phyloP scores from a whole-genome alignment of 2,888 invertebrate genomes.

The Acleris laterana region DNA sequence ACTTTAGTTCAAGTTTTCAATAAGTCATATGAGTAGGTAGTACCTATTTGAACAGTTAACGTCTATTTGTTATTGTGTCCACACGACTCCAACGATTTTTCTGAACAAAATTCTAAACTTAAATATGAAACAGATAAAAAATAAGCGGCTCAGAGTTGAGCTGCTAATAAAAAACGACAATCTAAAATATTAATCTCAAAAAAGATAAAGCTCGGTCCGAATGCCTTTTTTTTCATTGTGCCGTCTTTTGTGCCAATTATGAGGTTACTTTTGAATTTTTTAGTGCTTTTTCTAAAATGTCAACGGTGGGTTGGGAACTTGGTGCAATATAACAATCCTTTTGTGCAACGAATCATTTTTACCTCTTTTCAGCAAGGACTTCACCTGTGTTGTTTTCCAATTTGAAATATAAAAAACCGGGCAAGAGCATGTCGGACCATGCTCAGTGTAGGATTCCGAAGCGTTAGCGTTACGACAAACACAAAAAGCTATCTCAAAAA shows the following conservation, averaged over 20 bases:
- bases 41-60: no score
- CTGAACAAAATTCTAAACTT: slow-evolving; percentile 50
- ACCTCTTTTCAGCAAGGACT: slow-evolving; percentile 1
- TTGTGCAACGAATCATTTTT: slow-evolving; percentile 22
- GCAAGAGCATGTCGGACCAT: no score
- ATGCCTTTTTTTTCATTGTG: slow-evolving; percentile 70
- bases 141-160: slow-evolving; percentile 59
- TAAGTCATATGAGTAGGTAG: no score
- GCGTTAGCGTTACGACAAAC: no score
- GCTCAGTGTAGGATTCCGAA: no score
- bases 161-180: slow-evolving; percentile 67
- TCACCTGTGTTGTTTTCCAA: no score
- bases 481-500: no score
- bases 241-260: slow-evolving; percentile 82
- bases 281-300: slow-evolving; percentile 53
- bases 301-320: slow-evolving; percentile 71
- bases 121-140: slow-evolving; percentile 70
- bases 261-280: slow-evolving; percentile 62
- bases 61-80: neutral
- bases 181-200: slow-evolving; percentile 75
- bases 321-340: slow-evolving; percentile 32
- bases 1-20: no score
- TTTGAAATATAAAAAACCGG: no score
- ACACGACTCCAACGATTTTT: slow-evolving; percentile 51
- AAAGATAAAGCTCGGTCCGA: slow-evolving; percentile 70